Conservation (phyloP, 2,113 vertebrate species). For the Nycticorax nycticorax region DNA sequence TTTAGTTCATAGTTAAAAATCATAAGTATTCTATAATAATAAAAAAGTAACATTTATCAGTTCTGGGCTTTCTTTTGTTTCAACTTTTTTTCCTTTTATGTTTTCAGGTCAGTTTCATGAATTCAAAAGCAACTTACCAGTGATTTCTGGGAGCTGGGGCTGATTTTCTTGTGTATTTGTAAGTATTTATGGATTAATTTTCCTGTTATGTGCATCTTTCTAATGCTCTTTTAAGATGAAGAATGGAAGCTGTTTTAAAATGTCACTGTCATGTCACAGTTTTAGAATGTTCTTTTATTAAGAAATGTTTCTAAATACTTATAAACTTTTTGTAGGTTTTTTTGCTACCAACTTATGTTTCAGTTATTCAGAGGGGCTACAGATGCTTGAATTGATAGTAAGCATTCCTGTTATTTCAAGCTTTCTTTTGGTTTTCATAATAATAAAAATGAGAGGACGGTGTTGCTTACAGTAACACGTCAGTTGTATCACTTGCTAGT, state of each 20-base stretch:
- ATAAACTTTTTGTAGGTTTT: not conserved
- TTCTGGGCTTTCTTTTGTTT: not conserved
- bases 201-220: not conserved
- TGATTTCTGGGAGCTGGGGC: conserved; percentile 94
- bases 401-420: not conserved
- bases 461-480: not conserved
- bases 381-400: not conserved
- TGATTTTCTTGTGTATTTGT: conserved; percentile 91
- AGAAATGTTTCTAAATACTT: not conserved
- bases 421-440: not conserved
- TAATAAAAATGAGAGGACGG: not conserved
- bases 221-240: not conserved
- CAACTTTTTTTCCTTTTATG: conserved; percentile 27
- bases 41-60: not conserved
- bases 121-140: conserved; percentile 89
- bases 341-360: not conserved
- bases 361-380: not conserved
- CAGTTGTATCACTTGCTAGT: not conserved
- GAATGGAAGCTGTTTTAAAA: not conserved
- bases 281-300: not conserved
- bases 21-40: not conserved
- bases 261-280: not conserved
- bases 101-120: conserved; percentile 97
- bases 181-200: conserved; percentile 81
- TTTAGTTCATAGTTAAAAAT: conserved; percentile 19